Evolutionary conservation across 2,113 vertebrate genomes (phyloP), one percentile per base, ranked within the genome.

Genomic region (Myrmecobius fasciatus): DNA sequence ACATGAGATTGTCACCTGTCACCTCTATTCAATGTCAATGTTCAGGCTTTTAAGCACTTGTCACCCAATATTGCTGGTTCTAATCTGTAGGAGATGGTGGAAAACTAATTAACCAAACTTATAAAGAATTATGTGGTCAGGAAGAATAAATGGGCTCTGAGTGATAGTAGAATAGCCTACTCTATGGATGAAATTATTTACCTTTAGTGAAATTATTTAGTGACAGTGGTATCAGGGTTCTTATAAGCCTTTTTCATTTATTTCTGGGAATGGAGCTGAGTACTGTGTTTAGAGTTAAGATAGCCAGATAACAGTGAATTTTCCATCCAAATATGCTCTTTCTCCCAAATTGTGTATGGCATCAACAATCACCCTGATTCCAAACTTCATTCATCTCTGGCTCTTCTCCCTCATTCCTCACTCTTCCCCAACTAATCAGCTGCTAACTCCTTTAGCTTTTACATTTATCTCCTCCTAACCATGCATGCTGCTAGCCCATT

Each of bases 31-130:
- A 26, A 52, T 36, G 26, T 52, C 89, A 89, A 20, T 83, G 5
- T 51, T 83, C 91, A 31, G 92, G 89, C 47, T 91, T 97, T 89
- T 53, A 92, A 95, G 25, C 17, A 88, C 22, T 22, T 91, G 94
- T 94, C 43, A 93, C 48, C 92, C n/a, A 83, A 20, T n/a, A 75
- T 83, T 89, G 60, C 43, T 93, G 89, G 52, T 75, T 48, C 20
- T 95, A 93, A 91, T 49, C 49, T 95, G 49, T 24, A 95, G 60
- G 60, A 24, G 49, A 43, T 75, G 9, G 43, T 1, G 52, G 75
- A 88, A 25, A 95, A 91, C 46, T 43, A 96, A 52, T 25, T 20
- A 94, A 90, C 4, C 43, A 89, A 56, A 75, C 26, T 26, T 89
- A 67, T 4, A 7, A 92, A 94, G 52, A 93, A n/a, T n/a, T 90